Conservation (phyloP, 2,797 vertebrate species). For the Lindbergichthys nudifrons region DNA sequence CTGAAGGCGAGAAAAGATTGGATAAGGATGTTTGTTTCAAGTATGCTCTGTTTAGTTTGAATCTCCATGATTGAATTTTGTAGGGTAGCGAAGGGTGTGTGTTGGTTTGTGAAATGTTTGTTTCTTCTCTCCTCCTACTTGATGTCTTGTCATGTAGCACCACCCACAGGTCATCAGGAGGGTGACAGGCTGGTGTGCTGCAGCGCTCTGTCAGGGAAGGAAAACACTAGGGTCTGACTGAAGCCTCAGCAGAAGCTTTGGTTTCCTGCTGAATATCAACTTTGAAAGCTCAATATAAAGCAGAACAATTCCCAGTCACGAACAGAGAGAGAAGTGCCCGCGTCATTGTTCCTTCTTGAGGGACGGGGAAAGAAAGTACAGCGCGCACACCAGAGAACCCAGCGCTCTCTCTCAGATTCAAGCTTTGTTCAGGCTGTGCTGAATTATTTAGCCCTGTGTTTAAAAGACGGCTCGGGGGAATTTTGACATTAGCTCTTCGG, state of each 20-base stretch:
- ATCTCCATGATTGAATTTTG: background rate
- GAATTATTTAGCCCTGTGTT: slow-evolving; percentile 81
- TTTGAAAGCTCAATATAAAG: slow-evolving; percentile 48
- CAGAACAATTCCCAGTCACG: slow-evolving; percentile 33
- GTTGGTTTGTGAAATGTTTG: background rate
- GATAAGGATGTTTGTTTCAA: slow-evolving; percentile 14
- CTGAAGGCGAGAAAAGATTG: slow-evolving; percentile 7
- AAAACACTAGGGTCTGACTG: slow-evolving; percentile 21
- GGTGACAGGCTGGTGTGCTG: slow-evolving; percentile 68
- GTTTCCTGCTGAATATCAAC: slow-evolving; percentile 24
- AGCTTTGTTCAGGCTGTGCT: slow-evolving; percentile 75
- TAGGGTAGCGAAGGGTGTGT: background rate
- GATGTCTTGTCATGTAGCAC: slow-evolving; percentile 91
- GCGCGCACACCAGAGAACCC: slow-evolving; percentile 57
- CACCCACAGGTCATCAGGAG: slow-evolving; percentile 92
- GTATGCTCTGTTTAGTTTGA: slow-evolving; percentile 11
- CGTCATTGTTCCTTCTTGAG: slow-evolving; percentile 68
- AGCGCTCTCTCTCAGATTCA: slow-evolving; percentile 53
- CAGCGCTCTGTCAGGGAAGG: slow-evolving; percentile 25
- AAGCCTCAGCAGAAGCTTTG: slow-evolving; percentile 21
- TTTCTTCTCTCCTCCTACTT: slow-evolving; percentile 13
- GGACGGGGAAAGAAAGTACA: slow-evolving; percentile 64
- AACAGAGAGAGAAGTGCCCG: slow-evolving; percentile 48
- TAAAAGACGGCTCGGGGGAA: slow-evolving; percentile 71
- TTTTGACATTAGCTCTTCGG: slow-evolving; percentile 61